A percentile compares a stretch with the other conserved stretches of the same genome.
These are phyloP conservation scores for Calypte anna DNA, from an alignment of 2,113 vertebrate species.

Conservation along the genomic window DNA sequence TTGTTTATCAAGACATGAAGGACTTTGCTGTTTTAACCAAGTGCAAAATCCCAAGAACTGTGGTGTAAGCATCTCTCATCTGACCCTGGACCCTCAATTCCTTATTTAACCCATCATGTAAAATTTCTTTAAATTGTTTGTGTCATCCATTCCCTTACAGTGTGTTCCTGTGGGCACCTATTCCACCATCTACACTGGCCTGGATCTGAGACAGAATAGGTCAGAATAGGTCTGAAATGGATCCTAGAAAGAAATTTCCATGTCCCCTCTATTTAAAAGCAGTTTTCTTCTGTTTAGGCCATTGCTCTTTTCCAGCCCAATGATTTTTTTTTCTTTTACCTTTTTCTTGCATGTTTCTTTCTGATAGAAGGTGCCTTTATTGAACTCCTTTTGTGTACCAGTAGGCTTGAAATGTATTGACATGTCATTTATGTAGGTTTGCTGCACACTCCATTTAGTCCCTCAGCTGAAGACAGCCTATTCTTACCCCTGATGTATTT, in stretches of 20 bases:
- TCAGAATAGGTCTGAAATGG: not conserved
- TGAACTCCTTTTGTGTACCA: not conserved
- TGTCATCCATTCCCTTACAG: accelerated
- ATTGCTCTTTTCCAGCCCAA: not conserved
- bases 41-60: not conserved
- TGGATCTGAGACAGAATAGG: not conserved
- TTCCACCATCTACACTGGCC: not conserved
- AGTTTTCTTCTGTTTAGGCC: not conserved
- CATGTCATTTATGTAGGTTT: not conserved
- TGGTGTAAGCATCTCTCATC: not conserved
- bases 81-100: not conserved
- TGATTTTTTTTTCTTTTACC: not conserved
- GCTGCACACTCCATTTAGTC: not conserved
- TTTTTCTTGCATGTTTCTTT: not conserved
- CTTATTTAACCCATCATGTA: not conserved
- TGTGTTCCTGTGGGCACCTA: not conserved
- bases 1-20: not conserved
- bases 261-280: not conserved
- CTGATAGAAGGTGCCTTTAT: not conserved
- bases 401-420: not conserved
- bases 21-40: not conserved
- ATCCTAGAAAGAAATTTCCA: not conserved
- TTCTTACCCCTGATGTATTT: not conserved
- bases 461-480: accelerated
- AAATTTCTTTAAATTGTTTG: not conserved